Percentiles rank a stretch among this genome's conserved stretches.
phyloP scores from a whole-genome alignment of 2,888 invertebrate species.

The Homarus gammarus region DNA sequence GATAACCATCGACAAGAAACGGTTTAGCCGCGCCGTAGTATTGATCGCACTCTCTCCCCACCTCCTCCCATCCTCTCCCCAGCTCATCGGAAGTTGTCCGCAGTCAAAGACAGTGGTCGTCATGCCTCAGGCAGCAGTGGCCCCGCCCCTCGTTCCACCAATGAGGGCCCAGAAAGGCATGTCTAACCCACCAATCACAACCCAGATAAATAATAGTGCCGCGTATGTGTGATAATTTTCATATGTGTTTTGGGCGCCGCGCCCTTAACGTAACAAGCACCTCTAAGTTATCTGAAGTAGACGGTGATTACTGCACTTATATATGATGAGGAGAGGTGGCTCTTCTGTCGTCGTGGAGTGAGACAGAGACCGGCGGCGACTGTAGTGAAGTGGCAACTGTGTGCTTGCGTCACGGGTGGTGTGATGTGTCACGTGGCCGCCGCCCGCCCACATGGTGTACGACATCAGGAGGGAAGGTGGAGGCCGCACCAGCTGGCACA shows the following conservation, averaged over 20 bases:
- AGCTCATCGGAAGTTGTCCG: not conserved
- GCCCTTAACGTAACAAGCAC: too few species aligned
- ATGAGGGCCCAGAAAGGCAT: not conserved
- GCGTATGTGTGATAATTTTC: not conserved
- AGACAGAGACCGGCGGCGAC: not conserved
- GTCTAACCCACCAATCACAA: not conserved
- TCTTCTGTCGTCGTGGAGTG: too few species aligned
- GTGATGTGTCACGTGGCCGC: constrained; percentile 48
- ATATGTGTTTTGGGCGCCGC: too few species aligned
- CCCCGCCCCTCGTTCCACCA: constrained; percentile 54
- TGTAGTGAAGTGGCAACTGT: not conserved
- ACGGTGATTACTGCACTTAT: too few species aligned
- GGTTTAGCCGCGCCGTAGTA: not conserved
- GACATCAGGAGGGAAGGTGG: constrained; percentile 11
- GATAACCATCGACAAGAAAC: not conserved
- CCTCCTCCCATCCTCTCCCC: not conserved
- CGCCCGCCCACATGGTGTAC: constrained; percentile 22
- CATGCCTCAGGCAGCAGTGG: constrained; percentile 29
- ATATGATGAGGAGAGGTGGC: too few species aligned
- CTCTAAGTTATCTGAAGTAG: too few species aligned
- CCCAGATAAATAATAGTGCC: too few species aligned
- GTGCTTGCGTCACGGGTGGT: constrained; percentile 42
- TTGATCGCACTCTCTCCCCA: not conserved
- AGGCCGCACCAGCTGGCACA: not conserved
- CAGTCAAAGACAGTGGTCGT: not conserved